Conservation (phyloP, 2,888 invertebrate species). For the Ectobius pallidus region DNA sequence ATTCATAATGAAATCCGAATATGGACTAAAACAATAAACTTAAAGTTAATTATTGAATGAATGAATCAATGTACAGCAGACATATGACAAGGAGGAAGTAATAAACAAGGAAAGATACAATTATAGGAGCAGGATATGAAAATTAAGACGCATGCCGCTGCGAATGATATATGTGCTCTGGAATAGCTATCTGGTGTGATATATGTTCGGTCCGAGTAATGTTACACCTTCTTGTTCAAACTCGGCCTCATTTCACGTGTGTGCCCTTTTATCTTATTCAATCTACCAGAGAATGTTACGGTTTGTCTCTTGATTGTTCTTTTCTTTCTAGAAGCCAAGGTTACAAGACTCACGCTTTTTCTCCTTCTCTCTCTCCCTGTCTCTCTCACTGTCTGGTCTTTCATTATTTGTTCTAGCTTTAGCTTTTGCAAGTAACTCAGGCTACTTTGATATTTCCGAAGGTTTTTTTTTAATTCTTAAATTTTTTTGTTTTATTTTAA, state of each 20-base stretch:
- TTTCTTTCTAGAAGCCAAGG: slow-evolving; percentile 18
- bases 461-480: too few species aligned
- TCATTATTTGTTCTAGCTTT: neutral
- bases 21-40: too few species aligned
- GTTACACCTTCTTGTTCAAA: neutral
- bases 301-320: slow-evolving; percentile 7
- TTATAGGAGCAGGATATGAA: neutral
- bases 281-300: neutral
- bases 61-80: too few species aligned
- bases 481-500: too few species aligned
- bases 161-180: neutral
- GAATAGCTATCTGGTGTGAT: neutral
- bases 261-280: slow-evolving; percentile 5
- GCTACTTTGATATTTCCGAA: too few species aligned
- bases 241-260: slow-evolving; percentile 5
- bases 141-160: neutral
- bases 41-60: too few species aligned
- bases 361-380: neutral
- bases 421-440: too few species aligned
- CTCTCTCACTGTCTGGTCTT: neutral
- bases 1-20: too few species aligned
- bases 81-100: neutral
- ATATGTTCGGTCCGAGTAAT: neutral
- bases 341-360: neutral
- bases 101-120: neutral